Percentiles rank a stretch among this genome's conserved stretches.
Evolutionary conservation across 2,113 vertebrate genomes (phyloP).

Genomic region (Sinocyclocheilus anshuiensis): DNA sequence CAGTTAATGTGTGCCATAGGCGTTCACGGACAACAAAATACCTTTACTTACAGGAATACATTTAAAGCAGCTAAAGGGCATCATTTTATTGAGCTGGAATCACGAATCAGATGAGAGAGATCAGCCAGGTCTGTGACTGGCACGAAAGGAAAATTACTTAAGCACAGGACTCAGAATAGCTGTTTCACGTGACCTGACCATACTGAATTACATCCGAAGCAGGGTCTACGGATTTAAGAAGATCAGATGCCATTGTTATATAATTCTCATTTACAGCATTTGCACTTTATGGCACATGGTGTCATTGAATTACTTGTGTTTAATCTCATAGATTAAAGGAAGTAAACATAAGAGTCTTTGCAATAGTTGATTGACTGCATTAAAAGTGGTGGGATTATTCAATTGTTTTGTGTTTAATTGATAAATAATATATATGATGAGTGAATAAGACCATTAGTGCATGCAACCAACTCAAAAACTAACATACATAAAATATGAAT

Average conservation of each 20-base stretch:
- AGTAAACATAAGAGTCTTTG: not conserved
- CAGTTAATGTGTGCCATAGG: not conserved
- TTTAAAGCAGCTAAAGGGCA: not conserved
- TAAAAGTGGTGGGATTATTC: not conserved
- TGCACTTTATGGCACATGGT: constrained; percentile 22
- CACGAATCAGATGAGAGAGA: not conserved
- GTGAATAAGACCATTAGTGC: not conserved
- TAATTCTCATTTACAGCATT: constrained; percentile 55
- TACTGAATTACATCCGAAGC: constrained; percentile 61
- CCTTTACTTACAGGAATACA: not conserved
- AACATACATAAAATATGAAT: not conserved
- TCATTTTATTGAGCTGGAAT: not conserved
- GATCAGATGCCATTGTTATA: constrained; percentile 64
- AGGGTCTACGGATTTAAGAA: constrained; percentile 66
- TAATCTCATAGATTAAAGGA: constrained; percentile 10
- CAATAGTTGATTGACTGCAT: not conserved
- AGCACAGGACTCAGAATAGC: constrained; percentile 52
- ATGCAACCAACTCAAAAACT: not conserved
- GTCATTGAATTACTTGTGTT: constrained; percentile 24
- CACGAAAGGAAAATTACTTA: constrained; percentile 8
- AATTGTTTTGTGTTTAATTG: not conserved
- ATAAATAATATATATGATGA: not conserved
- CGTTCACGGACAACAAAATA: not conserved
- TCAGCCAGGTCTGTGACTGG: constrained; percentile 8
- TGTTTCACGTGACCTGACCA: constrained; percentile 62